phyloP scores from a whole-genome alignment of 2,888 invertebrate genomes.

The Volucella bombylans region DNA sequence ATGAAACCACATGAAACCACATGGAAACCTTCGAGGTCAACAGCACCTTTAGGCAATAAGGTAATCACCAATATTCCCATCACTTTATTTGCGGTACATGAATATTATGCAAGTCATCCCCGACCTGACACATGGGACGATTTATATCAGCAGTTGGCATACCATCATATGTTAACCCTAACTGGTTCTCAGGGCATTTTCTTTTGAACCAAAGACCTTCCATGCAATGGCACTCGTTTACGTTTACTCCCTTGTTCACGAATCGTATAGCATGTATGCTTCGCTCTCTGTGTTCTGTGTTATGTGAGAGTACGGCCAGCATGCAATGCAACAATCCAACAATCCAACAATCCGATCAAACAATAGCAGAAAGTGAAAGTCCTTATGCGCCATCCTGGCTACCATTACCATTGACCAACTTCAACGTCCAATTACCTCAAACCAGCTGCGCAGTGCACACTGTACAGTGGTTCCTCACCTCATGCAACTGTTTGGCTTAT shows the following conservation, averaged over 20 bases:
- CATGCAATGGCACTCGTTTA: conserved; percentile 52
- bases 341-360: conserved; percentile 28
- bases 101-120: conserved; percentile 64
- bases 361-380: conserved; percentile 73
- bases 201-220: conserved; percentile 42
- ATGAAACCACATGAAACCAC: no score
- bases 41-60: conserved; percentile 68
- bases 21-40: conserved; percentile 65
- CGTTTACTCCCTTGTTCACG: conserved; percentile 29
- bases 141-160: conserved; percentile 43
- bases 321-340: conserved; percentile 14
- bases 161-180: neutral
- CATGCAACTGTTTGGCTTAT: conserved; percentile 60
- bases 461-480: conserved; percentile 46
- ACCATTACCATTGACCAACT: conserved; percentile 67
- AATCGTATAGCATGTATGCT: conserved; percentile 4
- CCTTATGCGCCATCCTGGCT: conserved; percentile 73
- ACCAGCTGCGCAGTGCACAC: conserved; percentile 46
- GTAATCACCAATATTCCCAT: conserved; percentile 70
- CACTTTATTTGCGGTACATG: conserved; percentile 43
- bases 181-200: conserved; percentile 57
- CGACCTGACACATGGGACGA: conserved; percentile 63
- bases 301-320: conserved; percentile 18
- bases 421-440: conserved; percentile 62
- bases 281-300: conserved; percentile 9